Evolutionary conservation across 2,797 vertebrate species (phyloP), one percentile per base, ranked within the genome.

Genomic region (Poecilia velifera): DNA sequence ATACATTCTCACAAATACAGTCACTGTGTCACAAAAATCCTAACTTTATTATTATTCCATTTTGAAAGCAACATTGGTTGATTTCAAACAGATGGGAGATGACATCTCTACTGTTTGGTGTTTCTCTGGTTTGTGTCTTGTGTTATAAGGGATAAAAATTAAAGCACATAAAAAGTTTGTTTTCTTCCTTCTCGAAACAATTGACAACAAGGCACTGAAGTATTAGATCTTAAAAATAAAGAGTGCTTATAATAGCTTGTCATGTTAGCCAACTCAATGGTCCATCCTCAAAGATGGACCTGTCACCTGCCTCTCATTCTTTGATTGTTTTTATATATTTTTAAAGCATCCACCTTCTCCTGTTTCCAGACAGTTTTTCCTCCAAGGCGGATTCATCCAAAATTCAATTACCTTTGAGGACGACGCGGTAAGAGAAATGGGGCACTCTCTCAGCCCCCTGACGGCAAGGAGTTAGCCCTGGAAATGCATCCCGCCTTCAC

Each of bases 31-130:
- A 84, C 70, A 79, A 76, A 94, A 94, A 94, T 93, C 89, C 91
- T 94, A 95, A 93, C 91, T 92, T 93, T 13, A 31, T 59, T 95
- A 93, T 92, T 93, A 95, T 94, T 93, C 86, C 73, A 75, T 84
- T 87, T 91, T 81, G 86, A 83, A 82, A 28, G 86, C 90, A 91
- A 92, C 90, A 88, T 78, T 53, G 84, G 76, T 74, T n/a, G 72
- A 76, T 80, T 68, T 73, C 18, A 81, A 72, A 78, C 72, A 77
- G 22, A 45, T 59, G 59, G 76, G 76, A 84, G 83, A 78, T 22
- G 34, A 85, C 76, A 9, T 80, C 80, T 74, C 55, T 81, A 82
- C 39, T 74, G n/a, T 53, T 57, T 10, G 7, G 25, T 7, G 36
- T 55, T 43, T 41, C 36, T 41, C 16, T 18, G 20, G 18, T 68